phyloP scores from a whole-genome alignment of 2,888 invertebrate genomes.

The Brachypterus glaber region DNA sequence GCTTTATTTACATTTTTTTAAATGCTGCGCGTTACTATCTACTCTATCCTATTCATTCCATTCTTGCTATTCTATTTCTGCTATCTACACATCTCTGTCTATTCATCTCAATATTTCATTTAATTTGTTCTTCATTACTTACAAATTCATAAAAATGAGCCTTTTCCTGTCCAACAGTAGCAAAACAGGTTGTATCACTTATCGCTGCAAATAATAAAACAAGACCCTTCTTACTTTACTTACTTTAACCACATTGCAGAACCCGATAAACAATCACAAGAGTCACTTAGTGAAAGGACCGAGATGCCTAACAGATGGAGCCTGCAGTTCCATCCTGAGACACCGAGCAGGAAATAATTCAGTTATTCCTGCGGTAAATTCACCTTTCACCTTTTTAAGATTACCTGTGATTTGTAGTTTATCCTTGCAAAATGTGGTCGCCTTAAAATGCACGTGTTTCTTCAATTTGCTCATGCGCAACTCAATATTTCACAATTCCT shows the following conservation, averaged over 20 bases:
- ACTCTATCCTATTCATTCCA: too few species aligned
- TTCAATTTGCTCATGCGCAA: constrained; percentile 18
- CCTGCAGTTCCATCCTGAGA: constrained; percentile 22
- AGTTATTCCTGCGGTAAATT: too few species aligned
- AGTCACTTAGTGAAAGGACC: constrained; percentile 19
- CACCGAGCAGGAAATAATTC: too few species aligned
- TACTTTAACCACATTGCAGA: constrained; percentile 25
- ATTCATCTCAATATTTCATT: constrained; percentile 2
- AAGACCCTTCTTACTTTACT: constrained; percentile 25
- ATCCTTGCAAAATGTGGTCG: too few species aligned
- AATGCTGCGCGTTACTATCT: constrained; percentile 17
- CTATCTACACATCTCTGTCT: too few species aligned
- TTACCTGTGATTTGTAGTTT: too few species aligned
- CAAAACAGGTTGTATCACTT: constrained; percentile 38
- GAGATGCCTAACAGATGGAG: constrained; percentile 24
- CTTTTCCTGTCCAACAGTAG: constrained; percentile 26
- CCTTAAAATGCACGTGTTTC: constrained; percentile 20
- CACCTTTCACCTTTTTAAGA: constrained; percentile 16
- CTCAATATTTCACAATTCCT: constrained; percentile 19
- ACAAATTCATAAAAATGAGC: constrained; percentile 18
- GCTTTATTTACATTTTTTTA: constrained; percentile 7
- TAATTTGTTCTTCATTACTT: not conserved
- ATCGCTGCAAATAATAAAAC: constrained; percentile 26
- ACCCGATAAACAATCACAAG: constrained; percentile 35
- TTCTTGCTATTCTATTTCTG: constrained; percentile 3